These are phyloP conservation scores for Ashinkailepas kermadecensis DNA, from an alignment of 2,888 invertebrate genomes.

Conservation along the genomic window DNA sequence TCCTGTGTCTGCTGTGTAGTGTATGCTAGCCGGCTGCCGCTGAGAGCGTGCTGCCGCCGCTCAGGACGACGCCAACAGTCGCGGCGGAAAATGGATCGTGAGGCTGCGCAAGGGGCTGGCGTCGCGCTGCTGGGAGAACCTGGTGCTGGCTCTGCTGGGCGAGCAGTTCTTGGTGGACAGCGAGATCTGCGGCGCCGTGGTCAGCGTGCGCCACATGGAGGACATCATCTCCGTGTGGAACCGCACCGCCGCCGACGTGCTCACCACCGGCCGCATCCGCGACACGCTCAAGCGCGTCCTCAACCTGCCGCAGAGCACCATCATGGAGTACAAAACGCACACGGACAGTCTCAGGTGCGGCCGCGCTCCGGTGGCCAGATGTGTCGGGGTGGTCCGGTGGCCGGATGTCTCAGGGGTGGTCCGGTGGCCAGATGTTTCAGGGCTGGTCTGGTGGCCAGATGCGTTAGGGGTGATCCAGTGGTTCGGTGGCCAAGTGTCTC, in stretches of 20 bases:
- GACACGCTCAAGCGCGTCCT: slow-evolving; percentile 91
- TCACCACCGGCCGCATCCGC: slow-evolving; percentile 80
- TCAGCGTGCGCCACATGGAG: slow-evolving; percentile 62
- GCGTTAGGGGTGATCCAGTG: too few relatives aligned
- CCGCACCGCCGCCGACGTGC: slow-evolving; percentile 81
- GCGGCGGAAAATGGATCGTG: slow-evolving; percentile 98
- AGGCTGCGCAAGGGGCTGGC: slow-evolving; percentile 88
- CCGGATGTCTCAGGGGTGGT: too few relatives aligned
- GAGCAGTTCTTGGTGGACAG: slow-evolving; percentile 98
- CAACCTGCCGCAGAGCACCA: slow-evolving; percentile 83
- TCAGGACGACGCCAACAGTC: slow-evolving; percentile 82
- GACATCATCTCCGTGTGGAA: slow-evolving; percentile 97
- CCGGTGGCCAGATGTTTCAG: too few relatives aligned
- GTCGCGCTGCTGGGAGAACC: slow-evolving; percentile 96
- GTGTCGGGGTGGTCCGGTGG: background rate
- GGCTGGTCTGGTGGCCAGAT: too few relatives aligned
- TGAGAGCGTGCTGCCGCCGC: slow-evolving; percentile 25
- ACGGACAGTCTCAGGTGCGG: slow-evolving; percentile 41
- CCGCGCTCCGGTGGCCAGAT: background rate
- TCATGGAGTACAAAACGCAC: slow-evolving; percentile 77
- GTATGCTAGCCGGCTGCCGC: too few relatives aligned
- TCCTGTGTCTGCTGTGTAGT: too few relatives aligned
- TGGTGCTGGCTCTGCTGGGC: slow-evolving; percentile 95
- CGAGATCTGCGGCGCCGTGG: slow-evolving; percentile 96
- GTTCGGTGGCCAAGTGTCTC: too few relatives aligned